Conservation (phyloP, 2,888 invertebrate genomes). For the Calameuta idolon region DNA sequence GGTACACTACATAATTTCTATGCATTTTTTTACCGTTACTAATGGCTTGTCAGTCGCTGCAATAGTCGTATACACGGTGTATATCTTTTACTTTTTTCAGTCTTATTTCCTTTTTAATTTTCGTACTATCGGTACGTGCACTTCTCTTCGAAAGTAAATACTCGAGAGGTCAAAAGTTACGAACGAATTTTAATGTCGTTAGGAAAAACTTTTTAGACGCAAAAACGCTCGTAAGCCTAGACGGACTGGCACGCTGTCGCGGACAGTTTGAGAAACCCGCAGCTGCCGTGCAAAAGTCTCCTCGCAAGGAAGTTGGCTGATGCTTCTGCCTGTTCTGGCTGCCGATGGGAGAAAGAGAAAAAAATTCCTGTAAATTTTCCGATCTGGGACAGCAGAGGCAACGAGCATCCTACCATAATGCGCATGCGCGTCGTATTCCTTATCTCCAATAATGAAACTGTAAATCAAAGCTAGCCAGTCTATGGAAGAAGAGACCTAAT, state of each 20-base stretch:
- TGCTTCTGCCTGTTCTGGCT: neutral
- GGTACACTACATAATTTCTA: neutral
- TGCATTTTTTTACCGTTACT: neutral
- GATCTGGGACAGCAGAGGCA: neutral
- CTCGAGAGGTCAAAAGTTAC: slow-evolving; percentile 36
- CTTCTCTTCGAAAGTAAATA: neutral
- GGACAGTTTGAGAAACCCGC: neutral
- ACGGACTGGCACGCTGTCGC: neutral
- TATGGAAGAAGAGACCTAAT: neutral
- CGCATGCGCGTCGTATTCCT: neutral
- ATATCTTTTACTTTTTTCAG: neutral
- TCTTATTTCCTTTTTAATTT: neutral
- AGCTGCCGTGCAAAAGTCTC: slow-evolving; percentile 8
- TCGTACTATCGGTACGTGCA: neutral
- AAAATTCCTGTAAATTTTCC: neutral
- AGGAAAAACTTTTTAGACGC: slow-evolving; percentile 42
- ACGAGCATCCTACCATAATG: neutral
- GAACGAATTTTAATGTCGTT: slow-evolving; percentile 48
- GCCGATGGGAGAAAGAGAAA: neutral
- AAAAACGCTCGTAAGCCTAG: slow-evolving; percentile 50
- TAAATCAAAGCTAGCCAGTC: neutral
- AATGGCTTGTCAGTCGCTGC: neutral
- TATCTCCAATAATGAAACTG: neutral
- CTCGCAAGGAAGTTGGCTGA: neutral
- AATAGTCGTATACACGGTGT: neutral